Evolutionary conservation across 2,888 invertebrate genomes (phyloP).

Genomic region (Loripinus fragilis): DNA sequence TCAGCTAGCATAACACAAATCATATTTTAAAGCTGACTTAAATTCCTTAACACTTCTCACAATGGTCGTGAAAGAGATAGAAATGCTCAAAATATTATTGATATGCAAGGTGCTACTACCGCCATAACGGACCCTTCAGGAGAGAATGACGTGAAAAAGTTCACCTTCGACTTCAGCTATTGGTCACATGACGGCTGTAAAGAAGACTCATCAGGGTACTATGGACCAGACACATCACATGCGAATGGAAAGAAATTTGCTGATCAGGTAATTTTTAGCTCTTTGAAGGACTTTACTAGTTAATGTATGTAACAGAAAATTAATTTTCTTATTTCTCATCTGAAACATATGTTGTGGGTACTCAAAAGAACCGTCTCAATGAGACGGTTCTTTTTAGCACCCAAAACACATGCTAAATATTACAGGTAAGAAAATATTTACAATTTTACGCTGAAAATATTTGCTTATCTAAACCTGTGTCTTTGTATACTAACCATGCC

Average conservation of each 20-base stretch:
- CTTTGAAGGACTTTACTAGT: too few relatives aligned
- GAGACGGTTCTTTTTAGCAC: too few relatives aligned
- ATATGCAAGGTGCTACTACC: slow-evolving; percentile 84
- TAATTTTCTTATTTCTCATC: too few relatives aligned
- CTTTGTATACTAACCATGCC: too few relatives aligned
- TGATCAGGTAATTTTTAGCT: slow-evolving; percentile 85
- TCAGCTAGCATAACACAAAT: too few relatives aligned
- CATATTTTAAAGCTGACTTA: not conserved
- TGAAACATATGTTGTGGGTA: too few relatives aligned
- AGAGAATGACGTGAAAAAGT: slow-evolving; percentile 82
- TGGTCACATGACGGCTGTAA: slow-evolving; percentile 86
- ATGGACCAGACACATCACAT: slow-evolving; percentile 82
- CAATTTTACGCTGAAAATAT: too few relatives aligned
- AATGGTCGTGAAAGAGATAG: slow-evolving; percentile 85
- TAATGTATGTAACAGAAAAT: too few relatives aligned
- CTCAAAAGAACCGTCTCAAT: too few relatives aligned
- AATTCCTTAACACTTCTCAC: slow-evolving; percentile 74
- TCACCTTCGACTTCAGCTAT: slow-evolving; percentile 86
- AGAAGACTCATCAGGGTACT: slow-evolving; percentile 84
- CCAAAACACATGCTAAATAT: too few relatives aligned
- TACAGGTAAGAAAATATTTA: too few relatives aligned
- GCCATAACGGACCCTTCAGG: slow-evolving; percentile 84
- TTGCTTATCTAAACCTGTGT: too few relatives aligned
- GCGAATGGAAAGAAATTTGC: slow-evolving; percentile 84
- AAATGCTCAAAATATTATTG: slow-evolving; percentile 84